Conservation (phyloP, 2,888 invertebrate species). For the Ichneumoninae sp. region DNA sequence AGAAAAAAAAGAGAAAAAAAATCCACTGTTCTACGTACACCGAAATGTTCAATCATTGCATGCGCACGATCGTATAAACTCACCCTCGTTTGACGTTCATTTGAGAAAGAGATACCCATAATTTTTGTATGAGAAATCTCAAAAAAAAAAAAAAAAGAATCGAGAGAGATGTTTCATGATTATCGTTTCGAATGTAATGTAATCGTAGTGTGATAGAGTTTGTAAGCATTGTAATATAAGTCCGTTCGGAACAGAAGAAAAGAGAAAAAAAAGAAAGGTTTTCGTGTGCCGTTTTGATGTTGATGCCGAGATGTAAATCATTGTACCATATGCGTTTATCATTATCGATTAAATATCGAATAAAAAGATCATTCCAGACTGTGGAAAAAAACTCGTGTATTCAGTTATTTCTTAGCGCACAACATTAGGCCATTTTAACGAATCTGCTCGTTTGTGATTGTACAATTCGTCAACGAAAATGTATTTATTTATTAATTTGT, state of each 20-base stretch:
- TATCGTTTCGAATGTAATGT: conserved; percentile 22
- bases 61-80: conserved; percentile 37
- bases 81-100: conserved; percentile 14
- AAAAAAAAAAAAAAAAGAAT: not conserved
- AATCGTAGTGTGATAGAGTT: conserved; percentile 46
- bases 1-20: not conserved
- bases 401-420: conserved; percentile 7
- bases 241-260: conserved; percentile 16
- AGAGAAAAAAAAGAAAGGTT: conserved; percentile 21
- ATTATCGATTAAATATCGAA: conserved; percentile 52
- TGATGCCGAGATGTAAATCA: conserved; percentile 55
- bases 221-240: conserved; percentile 56
- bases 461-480: too few species aligned
- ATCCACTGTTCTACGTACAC: not conserved
- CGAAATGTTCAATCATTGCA: not conserved
- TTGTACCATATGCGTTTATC: conserved; percentile 66
- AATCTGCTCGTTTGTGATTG: not conserved
- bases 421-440: not conserved
- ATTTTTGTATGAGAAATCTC: conserved; percentile 34
- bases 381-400: conserved; percentile 34
- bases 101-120: conserved; percentile 2
- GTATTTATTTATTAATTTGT: too few species aligned
- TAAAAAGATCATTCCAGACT: conserved; percentile 65
- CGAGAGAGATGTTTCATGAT: conserved; percentile 6
- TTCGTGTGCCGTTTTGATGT: conserved; percentile 50